These are phyloP conservation scores for Percina caprodes DNA, from an alignment of 2,113 vertebrate genomes.

Conservation along the genomic window DNA sequence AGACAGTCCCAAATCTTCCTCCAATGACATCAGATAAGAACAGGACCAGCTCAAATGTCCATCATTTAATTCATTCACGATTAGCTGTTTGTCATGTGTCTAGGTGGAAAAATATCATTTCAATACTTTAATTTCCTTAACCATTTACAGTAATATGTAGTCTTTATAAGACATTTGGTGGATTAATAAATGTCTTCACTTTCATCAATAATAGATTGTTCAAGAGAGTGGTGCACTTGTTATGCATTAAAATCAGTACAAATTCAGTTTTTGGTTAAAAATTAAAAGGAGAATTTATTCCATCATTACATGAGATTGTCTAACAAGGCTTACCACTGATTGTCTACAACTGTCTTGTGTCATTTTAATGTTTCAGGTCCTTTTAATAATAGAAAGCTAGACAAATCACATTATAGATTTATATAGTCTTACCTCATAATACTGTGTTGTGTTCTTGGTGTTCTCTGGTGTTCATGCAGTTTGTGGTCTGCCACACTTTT, in stretches of 20 bases:
- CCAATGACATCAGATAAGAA: background rate
- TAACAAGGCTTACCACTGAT: slow-evolving; percentile 55
- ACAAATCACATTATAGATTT: slow-evolving; percentile 65
- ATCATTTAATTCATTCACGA: background rate
- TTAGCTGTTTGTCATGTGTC: background rate
- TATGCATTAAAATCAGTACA: slow-evolving; percentile 58
- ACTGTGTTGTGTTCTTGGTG: background rate
- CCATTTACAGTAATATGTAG: slow-evolving; percentile 1
- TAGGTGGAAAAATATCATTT: background rate
- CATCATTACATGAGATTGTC: slow-evolving; percentile 63
- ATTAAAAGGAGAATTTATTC: slow-evolving; percentile 50
- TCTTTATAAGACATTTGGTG: slow-evolving; percentile 4
- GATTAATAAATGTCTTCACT: slow-evolving; percentile 45
- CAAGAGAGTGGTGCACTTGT: slow-evolving; percentile 24
- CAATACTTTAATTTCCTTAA: background rate
- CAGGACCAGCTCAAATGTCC: background rate
- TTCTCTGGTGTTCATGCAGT: background rate
- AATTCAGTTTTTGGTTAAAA: slow-evolving; percentile 59
- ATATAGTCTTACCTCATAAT: slow-evolving; percentile 45
- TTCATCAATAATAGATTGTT: slow-evolving; percentile 54
- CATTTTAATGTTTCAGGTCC: slow-evolving; percentile 69
- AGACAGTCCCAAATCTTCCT: background rate
- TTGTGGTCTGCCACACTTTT: slow-evolving; percentile 9
- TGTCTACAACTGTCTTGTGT: slow-evolving; percentile 59
- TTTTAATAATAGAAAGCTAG: slow-evolving; percentile 68